Evolutionary conservation across 2,113 vertebrate genomes (phyloP).

Genomic region (Gnathonemus echidnorhynchus): DNA sequence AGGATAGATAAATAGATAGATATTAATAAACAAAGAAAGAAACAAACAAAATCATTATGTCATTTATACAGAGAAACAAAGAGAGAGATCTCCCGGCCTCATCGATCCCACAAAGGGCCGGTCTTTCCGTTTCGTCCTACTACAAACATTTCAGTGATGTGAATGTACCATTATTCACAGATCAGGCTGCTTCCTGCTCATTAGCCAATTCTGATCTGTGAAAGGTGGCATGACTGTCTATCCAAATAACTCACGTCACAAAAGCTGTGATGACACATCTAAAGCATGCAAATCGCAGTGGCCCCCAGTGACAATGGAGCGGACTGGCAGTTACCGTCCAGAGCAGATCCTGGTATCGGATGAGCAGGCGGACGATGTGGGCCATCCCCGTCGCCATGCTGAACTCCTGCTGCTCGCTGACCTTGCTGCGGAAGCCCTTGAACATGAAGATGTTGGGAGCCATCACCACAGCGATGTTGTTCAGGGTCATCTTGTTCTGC

Average conservation of each 20-base stretch:
- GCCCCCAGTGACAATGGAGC: background rate
- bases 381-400: conserved; percentile 82
- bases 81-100: too few relatives aligned
- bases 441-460: conserved; percentile 96
- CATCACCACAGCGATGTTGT: conserved; percentile 94
- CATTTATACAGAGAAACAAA: too few relatives aligned
- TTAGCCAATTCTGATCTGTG: background rate
- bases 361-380: conserved; percentile 79
- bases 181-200: background rate
- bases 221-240: background rate
- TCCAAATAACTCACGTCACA: background rate
- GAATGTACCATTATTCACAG: background rate
- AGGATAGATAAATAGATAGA: too few relatives aligned
- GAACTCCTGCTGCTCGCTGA: conserved; percentile 75
- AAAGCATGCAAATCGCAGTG: background rate
- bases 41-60: too few relatives aligned
- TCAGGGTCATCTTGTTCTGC: conserved; percentile 88
- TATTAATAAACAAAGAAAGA: too few relatives aligned
- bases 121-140: background rate
- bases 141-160: background rate
- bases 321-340: conserved; percentile 73
- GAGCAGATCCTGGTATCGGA: conserved; percentile 82
- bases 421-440: conserved; percentile 71
- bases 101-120: background rate
- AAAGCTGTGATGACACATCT: background rate